These are phyloP conservation scores for Ophioninae sp. DNA, from an alignment of 2,888 invertebrate genomes.

Conservation along the genomic window DNA sequence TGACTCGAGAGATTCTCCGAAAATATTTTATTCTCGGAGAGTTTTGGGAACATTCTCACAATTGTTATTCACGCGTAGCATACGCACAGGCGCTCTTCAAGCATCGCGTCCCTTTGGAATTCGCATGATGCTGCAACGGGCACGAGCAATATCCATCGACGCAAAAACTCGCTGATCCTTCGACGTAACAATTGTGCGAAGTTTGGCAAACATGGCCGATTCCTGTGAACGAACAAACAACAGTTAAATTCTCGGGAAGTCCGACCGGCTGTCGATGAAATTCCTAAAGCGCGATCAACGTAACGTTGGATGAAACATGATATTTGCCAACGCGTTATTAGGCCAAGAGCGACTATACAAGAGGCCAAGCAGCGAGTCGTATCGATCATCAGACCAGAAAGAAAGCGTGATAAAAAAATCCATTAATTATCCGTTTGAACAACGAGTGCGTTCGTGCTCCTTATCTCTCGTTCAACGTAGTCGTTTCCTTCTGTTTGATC, in stretches of 20 bases:
- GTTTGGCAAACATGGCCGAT: slow-evolving; percentile 76
- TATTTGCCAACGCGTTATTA: not conserved
- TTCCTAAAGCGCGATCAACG: not conserved
- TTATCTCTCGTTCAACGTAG: slow-evolving; percentile 4
- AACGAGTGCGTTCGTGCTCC: not conserved
- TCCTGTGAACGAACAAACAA: slow-evolving; percentile 66
- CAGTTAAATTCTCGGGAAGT: not conserved
- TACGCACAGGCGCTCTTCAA: slow-evolving; percentile 74
- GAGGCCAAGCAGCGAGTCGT: slow-evolving; percentile 14
- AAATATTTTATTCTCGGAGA: no score
- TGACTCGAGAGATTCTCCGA: no score
- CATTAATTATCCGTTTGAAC: not conserved
- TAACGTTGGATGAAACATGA: not conserved
- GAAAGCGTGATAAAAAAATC: not conserved
- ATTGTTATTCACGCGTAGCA: not conserved
- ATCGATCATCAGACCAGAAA: slow-evolving; percentile 20
- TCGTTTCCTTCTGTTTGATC: slow-evolving; percentile 2
- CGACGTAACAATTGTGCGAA: slow-evolving; percentile 77
- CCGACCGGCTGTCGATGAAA: not conserved
- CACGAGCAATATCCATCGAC: slow-evolving; percentile 76
- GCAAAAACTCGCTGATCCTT: slow-evolving; percentile 74
- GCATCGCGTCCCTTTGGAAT: slow-evolving; percentile 74
- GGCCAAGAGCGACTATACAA: slow-evolving; percentile 24
- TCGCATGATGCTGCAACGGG: slow-evolving; percentile 75
- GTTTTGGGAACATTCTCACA: no score